Evolutionary conservation across 2,113 vertebrate species (phyloP), one percentile per base, ranked within the genome.

Genomic region (Strix aluco): DNA sequence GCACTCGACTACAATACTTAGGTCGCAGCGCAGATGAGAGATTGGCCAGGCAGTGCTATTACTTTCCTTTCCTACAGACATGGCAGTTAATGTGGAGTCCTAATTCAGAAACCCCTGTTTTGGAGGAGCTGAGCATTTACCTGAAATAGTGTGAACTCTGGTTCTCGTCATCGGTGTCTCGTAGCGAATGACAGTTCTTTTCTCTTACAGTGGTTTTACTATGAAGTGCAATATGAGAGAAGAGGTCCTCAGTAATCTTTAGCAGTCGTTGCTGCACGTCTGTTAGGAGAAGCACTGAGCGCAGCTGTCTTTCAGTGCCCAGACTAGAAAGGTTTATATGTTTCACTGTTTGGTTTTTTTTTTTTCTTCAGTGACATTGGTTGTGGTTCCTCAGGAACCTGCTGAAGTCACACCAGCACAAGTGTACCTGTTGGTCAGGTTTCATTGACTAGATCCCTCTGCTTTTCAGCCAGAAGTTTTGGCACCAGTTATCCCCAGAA

Each of bases 201-300:
- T 67, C 47, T 58, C 54, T 52, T 9, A 18, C 20, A 20, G 75
- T 34, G 58, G 47, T 71, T 82, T 74, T 46, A 27, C 38, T 79
- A 1, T 11, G 36, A 90, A 92, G 89, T 94, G 94, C 92, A 96
- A 92, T 92, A 92, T 2, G 59, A 69, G 78, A 34, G 70, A 29
- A 32, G 72, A 36, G 40, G 6, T 55, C 40, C 16, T 10, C 27
- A 29, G 38, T n/a, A 7, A 21, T 15, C 57, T 11, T 22, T 13
- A 51, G 62, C 46, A 11, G 40, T 19, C 26, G 0, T 5, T 59
- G 74, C 69, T 59, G 73, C 29, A 5, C 0, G 0, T 30, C 62
- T 79, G 26, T 13, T 18, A 15, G 54, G 34, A 38, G 61, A 32
- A 49, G 30, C 12, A 19, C 30, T 11, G 63, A 40, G 47, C 10